Evolutionary conservation across 2,888 invertebrate species (phyloP).

Genomic region (Plagodis pulveraria): DNA sequence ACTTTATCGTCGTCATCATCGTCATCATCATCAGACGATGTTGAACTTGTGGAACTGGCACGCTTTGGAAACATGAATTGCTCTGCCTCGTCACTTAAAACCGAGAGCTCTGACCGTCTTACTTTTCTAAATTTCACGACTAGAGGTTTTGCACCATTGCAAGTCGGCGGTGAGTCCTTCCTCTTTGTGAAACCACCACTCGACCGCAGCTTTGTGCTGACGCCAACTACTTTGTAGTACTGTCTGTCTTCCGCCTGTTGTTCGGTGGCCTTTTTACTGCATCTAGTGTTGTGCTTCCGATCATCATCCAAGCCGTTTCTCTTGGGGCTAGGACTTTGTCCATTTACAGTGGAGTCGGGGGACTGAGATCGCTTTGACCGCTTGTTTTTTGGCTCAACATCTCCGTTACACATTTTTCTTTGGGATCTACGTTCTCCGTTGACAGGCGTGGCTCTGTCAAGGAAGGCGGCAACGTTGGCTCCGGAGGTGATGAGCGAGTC

Average conservation of each 20-base stretch:
- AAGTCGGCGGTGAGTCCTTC: conserved; percentile 75
- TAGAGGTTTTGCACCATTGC: conserved; percentile 83
- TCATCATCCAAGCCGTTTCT: conserved; percentile 68
- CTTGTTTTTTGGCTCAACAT: conserved; percentile 55
- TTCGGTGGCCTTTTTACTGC: conserved; percentile 56
- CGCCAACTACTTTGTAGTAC: conserved; percentile 90
- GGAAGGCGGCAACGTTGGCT: conserved; percentile 88
- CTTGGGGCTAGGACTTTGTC: conserved; percentile 55
- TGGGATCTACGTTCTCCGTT: conserved; percentile 71
- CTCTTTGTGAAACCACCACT: conserved; percentile 76
- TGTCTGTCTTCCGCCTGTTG: conserved; percentile 65
- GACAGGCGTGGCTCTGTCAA: conserved; percentile 83
- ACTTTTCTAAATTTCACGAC: conserved; percentile 91
- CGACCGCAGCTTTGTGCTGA: conserved; percentile 88
- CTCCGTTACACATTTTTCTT: conserved; percentile 73
- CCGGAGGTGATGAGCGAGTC: conserved; percentile 89
- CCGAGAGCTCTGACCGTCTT: conserved; percentile 89
- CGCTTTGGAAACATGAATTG: conserved; percentile 93
- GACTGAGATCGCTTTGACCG: conserved; percentile 63
- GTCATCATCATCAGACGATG: conserved; percentile 84
- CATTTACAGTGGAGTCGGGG: conserved; percentile 62
- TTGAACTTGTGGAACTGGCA: conserved; percentile 83
- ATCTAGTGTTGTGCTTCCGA: conserved; percentile 64
- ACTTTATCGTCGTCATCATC: conserved; percentile 43
- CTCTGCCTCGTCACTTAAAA: conserved; percentile 93